A percentile compares a stretch with the other conserved stretches of the same genome.
phyloP scores from a whole-genome alignment of 2,797 vertebrate genomes.

The Anabacerthia variegaticeps region DNA sequence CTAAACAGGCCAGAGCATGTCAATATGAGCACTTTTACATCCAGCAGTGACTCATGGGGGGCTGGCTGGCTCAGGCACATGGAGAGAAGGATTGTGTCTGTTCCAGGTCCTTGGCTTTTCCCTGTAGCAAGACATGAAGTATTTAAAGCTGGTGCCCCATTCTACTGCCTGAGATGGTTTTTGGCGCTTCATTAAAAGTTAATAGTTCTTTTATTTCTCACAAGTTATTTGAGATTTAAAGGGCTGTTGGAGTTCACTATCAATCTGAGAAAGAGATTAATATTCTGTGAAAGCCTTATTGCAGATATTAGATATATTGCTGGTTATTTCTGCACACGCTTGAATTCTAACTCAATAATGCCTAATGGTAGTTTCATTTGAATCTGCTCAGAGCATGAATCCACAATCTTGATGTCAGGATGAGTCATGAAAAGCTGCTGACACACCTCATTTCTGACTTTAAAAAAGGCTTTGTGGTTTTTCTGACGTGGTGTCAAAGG shows the following conservation, averaged over 20 bases:
- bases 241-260: not conserved
- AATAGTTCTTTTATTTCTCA: not conserved
- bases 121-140: rapidly evolving
- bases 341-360: not conserved
- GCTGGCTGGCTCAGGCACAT: not conserved
- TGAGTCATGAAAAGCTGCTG: not conserved
- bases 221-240: not conserved
- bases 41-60: not conserved
- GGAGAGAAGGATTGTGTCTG: not conserved
- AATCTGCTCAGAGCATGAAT: not conserved
- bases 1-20: not conserved
- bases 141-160: not conserved
- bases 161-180: not conserved
- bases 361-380: not conserved
- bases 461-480: not conserved
- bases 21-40: not conserved
- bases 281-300: not conserved
- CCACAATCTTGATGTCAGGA: not conserved
- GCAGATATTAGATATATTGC: not conserved
- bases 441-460: not conserved
- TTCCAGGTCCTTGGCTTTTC: not conserved
- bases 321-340: not conserved
- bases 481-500: not conserved
- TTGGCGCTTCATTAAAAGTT: not conserved
- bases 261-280: not conserved